phyloP scores from a whole-genome alignment of 2,888 invertebrate species.

The Tenthredo notha region DNA sequence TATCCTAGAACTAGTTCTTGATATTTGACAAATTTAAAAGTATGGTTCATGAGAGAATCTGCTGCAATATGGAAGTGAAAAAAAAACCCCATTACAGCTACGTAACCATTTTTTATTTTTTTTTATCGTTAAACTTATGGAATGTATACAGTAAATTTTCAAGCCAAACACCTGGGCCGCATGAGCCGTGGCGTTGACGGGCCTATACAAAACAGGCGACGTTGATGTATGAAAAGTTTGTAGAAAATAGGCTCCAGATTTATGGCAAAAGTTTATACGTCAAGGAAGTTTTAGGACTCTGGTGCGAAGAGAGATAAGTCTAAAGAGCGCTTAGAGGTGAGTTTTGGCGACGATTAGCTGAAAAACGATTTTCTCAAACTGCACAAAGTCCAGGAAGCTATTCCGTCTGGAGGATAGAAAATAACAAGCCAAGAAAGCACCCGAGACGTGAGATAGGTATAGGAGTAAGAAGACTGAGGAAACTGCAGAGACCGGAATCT shows the following conservation, averaged over 20 bases:
- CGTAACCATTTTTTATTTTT: neutral
- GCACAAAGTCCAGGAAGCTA: conserved; percentile 38
- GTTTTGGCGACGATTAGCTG: conserved; percentile 43
- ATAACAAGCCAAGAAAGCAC: neutral
- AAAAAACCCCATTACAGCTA: neutral
- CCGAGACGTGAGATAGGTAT: neutral
- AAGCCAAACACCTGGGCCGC: conserved; percentile 32
- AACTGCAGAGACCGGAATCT: conserved; percentile 1
- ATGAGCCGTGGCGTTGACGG: conserved; percentile 27
- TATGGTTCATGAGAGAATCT: neutral
- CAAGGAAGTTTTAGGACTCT: conserved; percentile 20
- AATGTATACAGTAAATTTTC: conserved; percentile 14
- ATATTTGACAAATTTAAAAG: neutral
- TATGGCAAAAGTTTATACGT: conserved; percentile 45
- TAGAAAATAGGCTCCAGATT: conserved; percentile 50
- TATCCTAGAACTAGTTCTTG: neutral
- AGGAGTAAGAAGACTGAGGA: neutral
- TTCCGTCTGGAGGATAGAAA: neutral
- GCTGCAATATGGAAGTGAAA: neutral
- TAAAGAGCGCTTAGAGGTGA: conserved; percentile 17
- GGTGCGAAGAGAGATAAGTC: conserved; percentile 44
- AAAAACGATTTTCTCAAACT: conserved; percentile 45
- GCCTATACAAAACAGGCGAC: conserved; percentile 39
- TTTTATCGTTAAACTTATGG: conserved; percentile 33
- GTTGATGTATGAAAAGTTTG: conserved; percentile 47